Base-by-base conservation (phyloP, 2,113 vertebrate species). In the Catharus fuscescens region DNA sequence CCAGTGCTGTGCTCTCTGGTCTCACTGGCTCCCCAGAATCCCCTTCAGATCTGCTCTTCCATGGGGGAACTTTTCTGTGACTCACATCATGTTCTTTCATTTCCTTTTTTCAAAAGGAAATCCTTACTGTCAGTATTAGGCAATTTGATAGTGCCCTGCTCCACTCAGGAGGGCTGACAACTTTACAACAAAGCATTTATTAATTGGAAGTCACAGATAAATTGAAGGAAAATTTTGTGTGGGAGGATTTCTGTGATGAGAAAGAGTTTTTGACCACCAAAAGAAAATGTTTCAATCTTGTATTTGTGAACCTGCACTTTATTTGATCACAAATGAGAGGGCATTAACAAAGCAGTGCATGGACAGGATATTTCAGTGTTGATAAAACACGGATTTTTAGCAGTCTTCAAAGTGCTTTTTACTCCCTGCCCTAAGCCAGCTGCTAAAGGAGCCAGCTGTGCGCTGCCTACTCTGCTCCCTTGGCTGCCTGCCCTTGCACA, bases 281-380 rank as follows among this genome's bases (percentile, higher is more conserved):
- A 76, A 76, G 29, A 60, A 60, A 57, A 61, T 9, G 10, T 59
- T 77, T 64, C 0, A 0, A 8, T 23, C 31, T 73, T 2, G 0
- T 45, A 20, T 61, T 69, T 87, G 36, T n/a, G 66, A 85, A 59
- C 0, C 25, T 69, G 48, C 24, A 12, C 36, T 72, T 56, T 38
- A 23, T 78, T 77, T 77, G 42, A 36, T 56, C 40, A 29, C 67
- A 36, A 67, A 25, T 8, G 7, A 78, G 32, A 78, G 44, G 18
- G 12, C 13, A 56, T 13, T 47, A 66, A 21, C 26, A 70, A 66
- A 40, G 53, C 10, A 47, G n/a, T 56, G 12, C 28, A 42, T 2
- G 61, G 28, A n/a, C 26, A 50, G 44, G 52, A 3, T 61, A 74
- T 62, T 64, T 73, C 32, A 52, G 9, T 11, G 19, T 19, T 36